phyloP scores from a whole-genome alignment of 2,797 vertebrate genomes.

The Dipus sagitta region DNA sequence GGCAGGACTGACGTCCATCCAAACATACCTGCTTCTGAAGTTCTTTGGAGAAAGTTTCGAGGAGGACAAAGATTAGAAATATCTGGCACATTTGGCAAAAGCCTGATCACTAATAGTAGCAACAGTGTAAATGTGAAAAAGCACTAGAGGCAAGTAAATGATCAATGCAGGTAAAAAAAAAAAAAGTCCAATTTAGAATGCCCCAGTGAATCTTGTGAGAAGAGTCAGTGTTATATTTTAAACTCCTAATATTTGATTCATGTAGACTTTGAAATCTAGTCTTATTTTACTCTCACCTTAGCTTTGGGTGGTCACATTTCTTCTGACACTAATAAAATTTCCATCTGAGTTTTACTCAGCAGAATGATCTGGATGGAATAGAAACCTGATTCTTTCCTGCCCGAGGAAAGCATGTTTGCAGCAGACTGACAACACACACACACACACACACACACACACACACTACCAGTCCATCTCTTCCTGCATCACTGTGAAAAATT shows the following conservation, averaged over 20 bases:
- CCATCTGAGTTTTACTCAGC: background rate
- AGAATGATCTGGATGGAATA: background rate
- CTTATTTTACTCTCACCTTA: slow-evolving; percentile 10
- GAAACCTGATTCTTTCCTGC: background rate
- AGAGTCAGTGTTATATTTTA: background rate
- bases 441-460: background rate
- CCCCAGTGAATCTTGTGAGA: background rate
- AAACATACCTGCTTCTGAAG: background rate
- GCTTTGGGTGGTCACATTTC: background rate
- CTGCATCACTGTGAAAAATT: no score
- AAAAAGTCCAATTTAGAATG: background rate
- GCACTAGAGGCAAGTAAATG: background rate
- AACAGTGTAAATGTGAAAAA: background rate
- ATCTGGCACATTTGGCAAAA: background rate
- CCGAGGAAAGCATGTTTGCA: background rate
- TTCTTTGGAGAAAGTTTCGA: background rate
- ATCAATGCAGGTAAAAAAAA: background rate
- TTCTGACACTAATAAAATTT: background rate
- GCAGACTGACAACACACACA: background rate
- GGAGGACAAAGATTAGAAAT: background rate
- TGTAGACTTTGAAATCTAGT: background rate
- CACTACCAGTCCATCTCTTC: accelerated
- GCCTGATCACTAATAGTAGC: background rate
- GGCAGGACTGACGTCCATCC: background rate
- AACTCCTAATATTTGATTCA: background rate